A percentile compares a stretch with the other conserved stretches of the same genome.
Conservation (phyloP, 2,888 invertebrate genomes). For the Noctua janthina region DNA sequence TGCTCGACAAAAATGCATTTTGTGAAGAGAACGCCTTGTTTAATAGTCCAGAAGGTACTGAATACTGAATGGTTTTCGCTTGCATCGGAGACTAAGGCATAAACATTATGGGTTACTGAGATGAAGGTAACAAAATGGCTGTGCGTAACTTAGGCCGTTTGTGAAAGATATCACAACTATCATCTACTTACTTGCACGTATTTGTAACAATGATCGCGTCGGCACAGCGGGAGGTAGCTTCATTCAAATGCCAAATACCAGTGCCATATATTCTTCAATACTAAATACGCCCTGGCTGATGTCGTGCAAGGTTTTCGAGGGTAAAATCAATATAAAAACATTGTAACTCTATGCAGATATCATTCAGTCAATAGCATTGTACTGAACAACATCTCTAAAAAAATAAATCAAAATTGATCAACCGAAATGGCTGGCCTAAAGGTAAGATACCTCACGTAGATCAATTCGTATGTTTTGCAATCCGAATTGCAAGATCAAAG, state of each 20-base stretch:
- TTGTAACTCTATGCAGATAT: constrained; percentile 66
- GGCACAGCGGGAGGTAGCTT: constrained; percentile 72
- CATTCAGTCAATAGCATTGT: constrained; percentile 70
- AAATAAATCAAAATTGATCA: constrained; percentile 18
- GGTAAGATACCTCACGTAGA: constrained; percentile 57
- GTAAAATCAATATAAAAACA: constrained; percentile 77
- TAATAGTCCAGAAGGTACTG: background rate
- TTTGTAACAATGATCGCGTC: constrained; percentile 70
- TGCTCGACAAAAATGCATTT: background rate
- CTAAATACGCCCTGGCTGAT: constrained; percentile 66
- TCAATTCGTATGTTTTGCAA: constrained; percentile 33
- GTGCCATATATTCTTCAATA: constrained; percentile 61
- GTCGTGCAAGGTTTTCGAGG: constrained; percentile 73
- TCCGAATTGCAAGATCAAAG: background rate
- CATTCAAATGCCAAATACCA: constrained; percentile 68
- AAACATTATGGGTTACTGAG: background rate
- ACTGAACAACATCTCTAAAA: constrained; percentile 43
- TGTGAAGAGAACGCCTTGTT: background rate
- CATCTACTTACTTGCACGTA: constrained; percentile 44
- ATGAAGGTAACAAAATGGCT: background rate
- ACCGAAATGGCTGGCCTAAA: constrained; percentile 66
- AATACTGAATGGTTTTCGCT: background rate
- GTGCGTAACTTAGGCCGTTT: background rate
- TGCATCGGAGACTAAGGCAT: background rate
- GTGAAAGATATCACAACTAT: constrained; percentile 17